phyloP scores from a whole-genome alignment of 2,888 invertebrate species.

The Crioceris asparagi region DNA sequence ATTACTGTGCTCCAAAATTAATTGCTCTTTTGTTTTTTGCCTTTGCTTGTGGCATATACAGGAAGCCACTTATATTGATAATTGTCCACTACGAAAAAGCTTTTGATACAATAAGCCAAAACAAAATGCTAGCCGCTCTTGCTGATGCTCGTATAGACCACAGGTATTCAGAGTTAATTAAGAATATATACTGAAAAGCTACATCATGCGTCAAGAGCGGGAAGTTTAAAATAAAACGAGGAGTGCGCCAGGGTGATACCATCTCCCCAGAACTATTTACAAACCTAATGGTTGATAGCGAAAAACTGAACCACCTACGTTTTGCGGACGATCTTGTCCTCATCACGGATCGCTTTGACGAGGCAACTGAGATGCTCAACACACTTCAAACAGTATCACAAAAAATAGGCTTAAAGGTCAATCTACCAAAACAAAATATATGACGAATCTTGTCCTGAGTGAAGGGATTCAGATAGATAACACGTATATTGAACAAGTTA shows the following conservation, averaged over 20 bases:
- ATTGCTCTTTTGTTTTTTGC: too few relatives aligned
- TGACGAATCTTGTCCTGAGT: background rate
- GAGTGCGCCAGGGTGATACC: background rate
- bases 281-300: background rate
- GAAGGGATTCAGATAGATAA: background rate
- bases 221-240: conserved; percentile 1
- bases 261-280: conserved; percentile 1
- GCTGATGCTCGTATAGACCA: conserved; percentile 1
- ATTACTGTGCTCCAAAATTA: too few relatives aligned
- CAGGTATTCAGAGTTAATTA: background rate
- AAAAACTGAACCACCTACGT: background rate
- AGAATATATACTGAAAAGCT: background rate
- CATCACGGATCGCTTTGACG: background rate
- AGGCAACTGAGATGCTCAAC: conserved; percentile 2
- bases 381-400: background rate
- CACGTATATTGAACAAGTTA: background rate
- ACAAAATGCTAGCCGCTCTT: background rate
- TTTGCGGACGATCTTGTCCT: conserved; percentile 3
- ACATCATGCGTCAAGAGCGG: conserved; percentile 1
- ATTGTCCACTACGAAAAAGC: too few relatives aligned
- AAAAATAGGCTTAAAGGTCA: background rate
- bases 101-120: background rate
- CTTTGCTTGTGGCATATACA: too few relatives aligned
- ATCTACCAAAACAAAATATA: background rate
- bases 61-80: too few relatives aligned